These are phyloP conservation scores for Meiosimyza decipiens DNA, from an alignment of 2,888 invertebrate genomes.

Conservation along the genomic window DNA sequence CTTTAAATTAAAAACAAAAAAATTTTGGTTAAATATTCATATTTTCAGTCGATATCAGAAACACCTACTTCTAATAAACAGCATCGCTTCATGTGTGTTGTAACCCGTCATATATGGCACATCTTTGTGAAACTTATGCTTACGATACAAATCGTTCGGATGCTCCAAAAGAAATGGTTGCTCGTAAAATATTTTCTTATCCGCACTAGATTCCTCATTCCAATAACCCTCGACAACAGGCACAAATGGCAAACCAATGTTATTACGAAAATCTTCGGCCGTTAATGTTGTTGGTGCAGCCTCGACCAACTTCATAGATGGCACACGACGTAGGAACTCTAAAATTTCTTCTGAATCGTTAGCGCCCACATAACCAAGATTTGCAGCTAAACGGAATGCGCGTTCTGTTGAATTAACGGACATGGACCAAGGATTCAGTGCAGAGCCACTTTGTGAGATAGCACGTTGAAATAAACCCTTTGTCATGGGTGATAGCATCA, in stretches of 20 bases:
- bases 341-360: conserved; percentile 71
- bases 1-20: conserved; percentile 56
- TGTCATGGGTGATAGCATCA: conserved; percentile 70
- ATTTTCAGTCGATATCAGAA: not conserved
- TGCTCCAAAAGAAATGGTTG: conserved; percentile 69
- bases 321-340: conserved; percentile 71
- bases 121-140: conserved; percentile 68
- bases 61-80: conserved; percentile 70
- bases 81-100: conserved; percentile 75
- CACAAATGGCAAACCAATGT: conserved; percentile 73
- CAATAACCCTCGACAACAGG: conserved; percentile 70
- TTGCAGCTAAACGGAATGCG: conserved; percentile 71
- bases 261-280: conserved; percentile 70
- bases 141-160: conserved; percentile 67
- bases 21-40: not conserved
- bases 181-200: conserved; percentile 63
- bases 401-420: conserved; percentile 68
- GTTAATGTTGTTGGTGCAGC: conserved; percentile 70
- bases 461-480: conserved; percentile 74
- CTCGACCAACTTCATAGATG: conserved; percentile 72
- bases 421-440: conserved; percentile 74
- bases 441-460: conserved; percentile 73
- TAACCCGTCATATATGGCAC: conserved; percentile 75
- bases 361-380: conserved; percentile 71
- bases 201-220: conserved; percentile 48